phyloP scores from a whole-genome alignment of 2,113 vertebrate species.

The Carettochelys insculpta region DNA sequence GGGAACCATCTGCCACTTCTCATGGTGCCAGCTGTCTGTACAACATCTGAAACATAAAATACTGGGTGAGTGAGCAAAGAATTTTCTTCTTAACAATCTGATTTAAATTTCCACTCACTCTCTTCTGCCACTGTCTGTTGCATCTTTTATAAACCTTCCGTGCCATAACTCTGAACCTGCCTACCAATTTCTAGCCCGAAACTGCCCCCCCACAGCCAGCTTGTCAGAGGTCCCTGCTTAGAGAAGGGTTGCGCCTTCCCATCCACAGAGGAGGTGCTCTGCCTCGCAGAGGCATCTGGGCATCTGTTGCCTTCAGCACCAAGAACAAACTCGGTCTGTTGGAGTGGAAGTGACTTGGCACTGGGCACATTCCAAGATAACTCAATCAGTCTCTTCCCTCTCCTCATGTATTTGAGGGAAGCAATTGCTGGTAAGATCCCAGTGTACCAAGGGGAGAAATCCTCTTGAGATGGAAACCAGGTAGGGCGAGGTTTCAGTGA shows the following conservation, averaged over 20 bases:
- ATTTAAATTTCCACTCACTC: background rate
- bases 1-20: background rate
- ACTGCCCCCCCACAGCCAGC: background rate
- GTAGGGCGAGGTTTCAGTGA: background rate
- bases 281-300: background rate
- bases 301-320: background rate
- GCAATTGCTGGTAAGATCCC: fast-evolving
- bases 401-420: fast-evolving
- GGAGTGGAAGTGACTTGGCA: background rate
- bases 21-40: background rate
- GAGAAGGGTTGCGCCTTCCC: background rate
- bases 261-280: fast-evolving
- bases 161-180: background rate
- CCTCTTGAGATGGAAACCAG: background rate
- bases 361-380: background rate
- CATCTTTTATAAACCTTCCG: background rate
- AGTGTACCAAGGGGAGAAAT: background rate
- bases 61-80: background rate
- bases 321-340: background rate
- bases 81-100: background rate
- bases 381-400: fast-evolving
- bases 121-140: background rate
- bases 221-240: fast-evolving
- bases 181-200: background rate
- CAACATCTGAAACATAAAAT: background rate